Evolutionary conservation across 2,797 vertebrate genomes (phyloP), one percentile per base, ranked within the genome.

Genomic region (Kryptopterus vitreolus): DNA sequence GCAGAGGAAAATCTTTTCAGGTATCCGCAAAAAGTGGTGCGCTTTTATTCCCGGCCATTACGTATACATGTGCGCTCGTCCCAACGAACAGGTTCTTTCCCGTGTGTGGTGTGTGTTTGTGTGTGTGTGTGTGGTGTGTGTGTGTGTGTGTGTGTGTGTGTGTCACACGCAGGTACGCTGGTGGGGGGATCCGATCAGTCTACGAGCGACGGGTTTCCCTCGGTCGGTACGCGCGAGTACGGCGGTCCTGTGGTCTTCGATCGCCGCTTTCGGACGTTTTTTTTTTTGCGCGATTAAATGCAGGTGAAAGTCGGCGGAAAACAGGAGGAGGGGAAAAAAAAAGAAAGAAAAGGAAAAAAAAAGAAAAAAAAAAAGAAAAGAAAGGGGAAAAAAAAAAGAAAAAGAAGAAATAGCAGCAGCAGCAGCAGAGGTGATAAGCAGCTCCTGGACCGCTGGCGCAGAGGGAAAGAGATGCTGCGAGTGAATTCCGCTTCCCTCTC

Each of bases 401-500:
- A 58, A 58, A 24, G 10, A 61, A 9, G 12, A 38, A 88, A 85
- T 86, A 85, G 80, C 59, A 79, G 38, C 29, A 52, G 74, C 76
- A 43, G 38, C 38, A n/a, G 46, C 50, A 58, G 38, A 71, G 57
- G 70, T 73, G 50, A 70, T 86, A 87, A 88, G 87, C 87, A 89
- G 91, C 91, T n/a, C 90, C 90, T 91, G 91, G 88, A 90, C 87
- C 86, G 86, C 89, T 90, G 92, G 88, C n/a, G 72, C 76, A 76
- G 75, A 16, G 59, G 78, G 81, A 81, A 74, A 88, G 90, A 92
- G 94, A 95, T 92, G 94, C 94, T 95, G 93, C 85, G 91, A 92
- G 91, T 91, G 91, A 89, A 90, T 90, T 92, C 89, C 88, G 92
- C 90, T 88, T 92, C 90, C 90, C 79, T 89, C 86, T 88, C 83